Evolutionary conservation across 2,113 vertebrate genomes (phyloP).

Genomic region (Guaruba guarouba): DNA sequence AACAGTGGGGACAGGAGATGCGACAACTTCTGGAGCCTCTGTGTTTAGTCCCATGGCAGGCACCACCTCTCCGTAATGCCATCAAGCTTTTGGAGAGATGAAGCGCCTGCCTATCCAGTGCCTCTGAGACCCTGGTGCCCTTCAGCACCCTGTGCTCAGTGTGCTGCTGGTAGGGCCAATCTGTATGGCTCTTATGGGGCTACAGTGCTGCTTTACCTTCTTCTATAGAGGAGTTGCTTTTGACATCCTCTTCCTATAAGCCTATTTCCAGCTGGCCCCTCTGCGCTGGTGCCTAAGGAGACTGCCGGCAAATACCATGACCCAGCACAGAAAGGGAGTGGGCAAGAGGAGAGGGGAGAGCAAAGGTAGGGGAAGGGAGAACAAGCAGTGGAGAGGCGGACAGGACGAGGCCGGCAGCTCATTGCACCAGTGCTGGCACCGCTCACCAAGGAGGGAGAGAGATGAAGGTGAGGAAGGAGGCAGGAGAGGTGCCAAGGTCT

Average conservation of each 20-base stretch:
- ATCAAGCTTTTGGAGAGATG: neutral
- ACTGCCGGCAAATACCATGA: neutral
- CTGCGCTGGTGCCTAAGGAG: neutral
- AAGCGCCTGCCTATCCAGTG: neutral
- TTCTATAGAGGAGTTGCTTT: neutral
- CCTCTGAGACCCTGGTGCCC: neutral
- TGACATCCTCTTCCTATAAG: neutral
- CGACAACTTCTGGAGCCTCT: neutral
- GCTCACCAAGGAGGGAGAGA: fast-evolving
- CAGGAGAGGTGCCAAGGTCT: neutral
- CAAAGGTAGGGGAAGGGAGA: neutral
- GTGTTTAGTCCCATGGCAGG: neutral
- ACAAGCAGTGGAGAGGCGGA: neutral
- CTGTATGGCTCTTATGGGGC: neutral
- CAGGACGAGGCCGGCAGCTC: neutral
- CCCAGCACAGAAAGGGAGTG: neutral
- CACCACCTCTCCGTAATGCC: neutral
- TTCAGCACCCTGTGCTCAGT: neutral
- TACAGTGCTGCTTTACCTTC: neutral
- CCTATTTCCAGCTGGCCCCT: neutral
- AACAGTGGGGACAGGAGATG: neutral
- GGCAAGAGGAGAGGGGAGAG: neutral
- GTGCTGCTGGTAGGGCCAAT: neutral
- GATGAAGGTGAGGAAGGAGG: neutral
- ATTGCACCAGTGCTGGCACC: fast-evolving